These are phyloP conservation scores for Limnephilus rhombicus DNA, from an alignment of 2,888 invertebrate genomes.

Conservation along the genomic window DNA sequence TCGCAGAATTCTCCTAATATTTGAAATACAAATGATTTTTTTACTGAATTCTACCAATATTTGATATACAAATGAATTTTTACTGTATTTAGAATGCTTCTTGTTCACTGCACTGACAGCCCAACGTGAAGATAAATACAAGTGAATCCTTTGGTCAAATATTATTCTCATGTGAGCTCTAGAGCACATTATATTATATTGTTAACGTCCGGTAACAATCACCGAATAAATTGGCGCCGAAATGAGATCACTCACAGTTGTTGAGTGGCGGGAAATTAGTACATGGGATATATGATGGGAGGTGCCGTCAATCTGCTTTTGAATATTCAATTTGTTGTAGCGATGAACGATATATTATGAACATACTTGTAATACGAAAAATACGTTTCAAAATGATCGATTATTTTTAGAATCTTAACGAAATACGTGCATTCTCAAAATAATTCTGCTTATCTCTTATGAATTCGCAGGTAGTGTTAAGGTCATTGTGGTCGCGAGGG, in stretches of 20 bases:
- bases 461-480: neutral
- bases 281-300: constrained; percentile 7
- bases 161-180: neutral
- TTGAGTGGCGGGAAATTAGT: constrained; percentile 30
- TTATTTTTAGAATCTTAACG: neutral
- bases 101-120: neutral
- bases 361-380: neutral
- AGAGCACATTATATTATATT: neutral
- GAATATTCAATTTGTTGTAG: neutral
- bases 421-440: neutral
- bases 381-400: neutral
- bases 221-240: constrained; percentile 34
- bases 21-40: too few species aligned
- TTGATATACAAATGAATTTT: too few species aligned
- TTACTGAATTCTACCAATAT: too few species aligned
- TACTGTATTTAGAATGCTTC: neutral
- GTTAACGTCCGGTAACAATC: neutral
- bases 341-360: neutral
- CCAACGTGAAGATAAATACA: neutral
- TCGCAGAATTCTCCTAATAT: too few species aligned
- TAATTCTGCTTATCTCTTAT: too few species aligned
- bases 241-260: constrained; percentile 44
- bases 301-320: constrained; percentile 17
- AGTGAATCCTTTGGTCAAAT: neutral
- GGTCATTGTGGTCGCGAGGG: neutral